Conservation (phyloP, 2,888 invertebrate species). For the Trachelus stipa region DNA sequence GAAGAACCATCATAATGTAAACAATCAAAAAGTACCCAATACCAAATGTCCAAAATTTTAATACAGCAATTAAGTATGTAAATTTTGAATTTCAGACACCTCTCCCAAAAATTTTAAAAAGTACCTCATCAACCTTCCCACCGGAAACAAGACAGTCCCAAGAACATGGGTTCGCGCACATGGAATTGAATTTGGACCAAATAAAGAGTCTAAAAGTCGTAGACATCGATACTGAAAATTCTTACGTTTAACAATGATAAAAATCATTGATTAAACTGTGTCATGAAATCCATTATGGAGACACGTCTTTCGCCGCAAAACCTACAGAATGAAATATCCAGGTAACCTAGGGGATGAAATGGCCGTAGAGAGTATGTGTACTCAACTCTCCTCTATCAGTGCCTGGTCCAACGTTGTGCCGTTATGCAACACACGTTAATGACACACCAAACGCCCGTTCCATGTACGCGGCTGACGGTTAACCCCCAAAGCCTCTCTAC, state of each 20-base stretch:
- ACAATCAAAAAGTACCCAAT: not conserved
- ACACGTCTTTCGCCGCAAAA: not conserved
- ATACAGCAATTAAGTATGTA: not conserved
- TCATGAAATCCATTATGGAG: not conserved
- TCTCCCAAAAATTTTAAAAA: slow-evolving; percentile 27
- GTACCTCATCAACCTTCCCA: not conserved
- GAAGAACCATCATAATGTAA: slow-evolving; percentile 39
- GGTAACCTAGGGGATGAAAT: not conserved
- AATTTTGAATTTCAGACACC: slow-evolving; percentile 4
- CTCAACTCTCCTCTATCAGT: not conserved
- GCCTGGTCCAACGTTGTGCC: not conserved
- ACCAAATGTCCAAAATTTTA: not conserved
- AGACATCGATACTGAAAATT: slow-evolving; percentile 17
- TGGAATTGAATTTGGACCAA: slow-evolving; percentile 36
- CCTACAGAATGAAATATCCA: not conserved
- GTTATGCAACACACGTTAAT: slow-evolving; percentile 9
- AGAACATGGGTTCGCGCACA: slow-evolving; percentile 32
- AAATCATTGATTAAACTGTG: not conserved
- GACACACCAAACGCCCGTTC: slow-evolving; percentile 41
- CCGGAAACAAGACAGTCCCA: slow-evolving; percentile 20
- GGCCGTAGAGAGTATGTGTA: not conserved
- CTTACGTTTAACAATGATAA: not conserved
- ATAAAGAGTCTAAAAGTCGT: slow-evolving; percentile 37
- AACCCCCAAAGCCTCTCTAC: slow-evolving; percentile 29
- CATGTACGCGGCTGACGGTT: slow-evolving; percentile 38